Evolutionary conservation across 2,888 invertebrate species (phyloP).

Genomic region (Xylota segnis): DNA sequence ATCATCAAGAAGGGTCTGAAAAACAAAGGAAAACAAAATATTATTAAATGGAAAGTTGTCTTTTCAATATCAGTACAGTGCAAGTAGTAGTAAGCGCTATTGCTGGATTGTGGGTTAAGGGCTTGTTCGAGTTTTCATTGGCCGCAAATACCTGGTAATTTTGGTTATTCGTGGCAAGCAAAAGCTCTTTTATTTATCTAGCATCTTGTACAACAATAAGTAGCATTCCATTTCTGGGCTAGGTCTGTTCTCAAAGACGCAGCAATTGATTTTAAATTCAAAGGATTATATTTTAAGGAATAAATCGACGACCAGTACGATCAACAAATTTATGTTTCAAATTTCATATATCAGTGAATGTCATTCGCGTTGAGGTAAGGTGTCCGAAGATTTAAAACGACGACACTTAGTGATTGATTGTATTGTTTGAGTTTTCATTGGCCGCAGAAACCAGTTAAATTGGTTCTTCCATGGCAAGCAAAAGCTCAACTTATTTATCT

Average conservation of each 20-base stretch:
- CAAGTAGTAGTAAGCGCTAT: neutral
- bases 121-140: slow-evolving; percentile 25
- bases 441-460: slow-evolving; percentile 45
- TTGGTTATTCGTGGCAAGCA: slow-evolving; percentile 57
- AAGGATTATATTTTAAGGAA: no score
- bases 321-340: no score
- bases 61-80: neutral
- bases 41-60: neutral
- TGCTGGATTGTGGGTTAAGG: neutral
- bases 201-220: slow-evolving; percentile 57
- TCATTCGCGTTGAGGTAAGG: no score
- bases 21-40: slow-evolving; percentile 37
- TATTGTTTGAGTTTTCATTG: slow-evolving; percentile 58
- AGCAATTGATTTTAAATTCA: no score
- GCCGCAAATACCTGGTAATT: slow-evolving; percentile 42
- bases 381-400: no score
- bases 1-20: slow-evolving; percentile 91
- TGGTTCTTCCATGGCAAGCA: slow-evolving; percentile 58
- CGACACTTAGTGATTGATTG: no score
- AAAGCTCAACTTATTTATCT: slow-evolving; percentile 47
- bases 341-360: no score
- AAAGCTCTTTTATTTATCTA: slow-evolving; percentile 45
- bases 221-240: slow-evolving; percentile 46
- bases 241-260: slow-evolving; percentile 39
- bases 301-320: no score